phyloP scores from a whole-genome alignment of 2,113 vertebrate species.

The Cynopterus brachyotis region DNA sequence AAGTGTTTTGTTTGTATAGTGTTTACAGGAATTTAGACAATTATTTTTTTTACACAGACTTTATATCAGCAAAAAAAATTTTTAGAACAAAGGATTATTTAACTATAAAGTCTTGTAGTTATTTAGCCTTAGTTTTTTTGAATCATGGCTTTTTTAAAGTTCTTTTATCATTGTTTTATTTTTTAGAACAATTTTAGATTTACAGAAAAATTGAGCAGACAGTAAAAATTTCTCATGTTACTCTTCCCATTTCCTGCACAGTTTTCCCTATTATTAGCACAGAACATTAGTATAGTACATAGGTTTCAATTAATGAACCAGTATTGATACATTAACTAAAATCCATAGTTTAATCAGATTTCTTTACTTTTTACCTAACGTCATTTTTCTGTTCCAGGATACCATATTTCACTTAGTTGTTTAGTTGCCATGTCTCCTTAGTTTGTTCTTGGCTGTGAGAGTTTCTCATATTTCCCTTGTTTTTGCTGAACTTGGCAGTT shows the following conservation, averaged over 20 bases:
- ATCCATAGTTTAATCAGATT: background rate
- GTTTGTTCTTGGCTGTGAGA: background rate
- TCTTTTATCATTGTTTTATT: background rate
- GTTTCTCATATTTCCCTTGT: background rate
- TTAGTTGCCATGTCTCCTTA: background rate
- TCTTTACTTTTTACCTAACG: background rate
- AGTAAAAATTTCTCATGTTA: background rate
- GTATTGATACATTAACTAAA: background rate
- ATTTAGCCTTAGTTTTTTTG: background rate
- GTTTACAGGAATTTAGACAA: slow-evolving; percentile 47
- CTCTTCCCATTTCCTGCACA: too few relatives aligned
- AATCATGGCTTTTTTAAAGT: background rate
- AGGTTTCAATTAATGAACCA: background rate
- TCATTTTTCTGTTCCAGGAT: background rate
- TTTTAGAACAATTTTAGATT: background rate
- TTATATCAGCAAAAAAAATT: slow-evolving; percentile 20
- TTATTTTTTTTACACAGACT: background rate
- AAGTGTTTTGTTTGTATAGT: slow-evolving; percentile 25
- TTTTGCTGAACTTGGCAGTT: background rate
- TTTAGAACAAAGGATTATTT: slow-evolving; percentile 18
- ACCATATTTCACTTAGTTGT: background rate
- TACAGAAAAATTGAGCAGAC: background rate
- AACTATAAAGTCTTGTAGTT: background rate
- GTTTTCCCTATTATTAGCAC: background rate
- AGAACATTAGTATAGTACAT: background rate